Conservation (phyloP, 2,797 vertebrate genomes). For the Mormyrops boulengeri region DNA sequence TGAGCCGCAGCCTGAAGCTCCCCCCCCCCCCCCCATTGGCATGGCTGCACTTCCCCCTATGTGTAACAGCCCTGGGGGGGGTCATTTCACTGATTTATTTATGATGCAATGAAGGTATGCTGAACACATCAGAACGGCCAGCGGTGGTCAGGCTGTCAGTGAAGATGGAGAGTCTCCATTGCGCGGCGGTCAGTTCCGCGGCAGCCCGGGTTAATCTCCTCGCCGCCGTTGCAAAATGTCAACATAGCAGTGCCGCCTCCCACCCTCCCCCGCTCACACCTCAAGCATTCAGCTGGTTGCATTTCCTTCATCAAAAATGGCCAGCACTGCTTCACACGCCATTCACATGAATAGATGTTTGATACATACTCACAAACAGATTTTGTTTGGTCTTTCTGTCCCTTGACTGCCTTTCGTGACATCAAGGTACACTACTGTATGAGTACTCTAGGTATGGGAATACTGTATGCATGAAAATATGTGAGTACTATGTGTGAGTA, state of each 20-base stretch:
- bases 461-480: not conserved
- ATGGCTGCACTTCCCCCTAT: conserved; percentile 55
- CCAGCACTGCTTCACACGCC: not conserved
- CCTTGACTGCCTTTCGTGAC: not conserved
- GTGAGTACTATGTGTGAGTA: not conserved
- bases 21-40: conserved; percentile 37
- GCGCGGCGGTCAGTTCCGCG: conserved; percentile 61
- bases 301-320: not conserved
- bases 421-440: not conserved
- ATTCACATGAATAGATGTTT: not conserved
- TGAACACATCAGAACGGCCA: conserved; percentile 87
- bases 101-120: conserved; percentile 97
- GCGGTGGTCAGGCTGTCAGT: conserved; percentile 96
- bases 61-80: conserved; percentile 49
- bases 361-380: not conserved
- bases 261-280: too few species aligned
- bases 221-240: conserved; percentile 66
- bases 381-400: not conserved
- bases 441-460: not conserved
- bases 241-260: conserved; percentile 33
- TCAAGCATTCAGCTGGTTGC: not conserved
- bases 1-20: conserved; percentile 43
- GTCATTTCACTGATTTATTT: conserved; percentile 98
- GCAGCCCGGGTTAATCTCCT: conserved; percentile 76
- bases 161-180: conserved; percentile 92